Percentiles rank a stretch among this genome's conserved stretches.
Evolutionary conservation across 2,888 invertebrate genomes (phyloP).

Genomic region (Cylloceria caligata): DNA sequence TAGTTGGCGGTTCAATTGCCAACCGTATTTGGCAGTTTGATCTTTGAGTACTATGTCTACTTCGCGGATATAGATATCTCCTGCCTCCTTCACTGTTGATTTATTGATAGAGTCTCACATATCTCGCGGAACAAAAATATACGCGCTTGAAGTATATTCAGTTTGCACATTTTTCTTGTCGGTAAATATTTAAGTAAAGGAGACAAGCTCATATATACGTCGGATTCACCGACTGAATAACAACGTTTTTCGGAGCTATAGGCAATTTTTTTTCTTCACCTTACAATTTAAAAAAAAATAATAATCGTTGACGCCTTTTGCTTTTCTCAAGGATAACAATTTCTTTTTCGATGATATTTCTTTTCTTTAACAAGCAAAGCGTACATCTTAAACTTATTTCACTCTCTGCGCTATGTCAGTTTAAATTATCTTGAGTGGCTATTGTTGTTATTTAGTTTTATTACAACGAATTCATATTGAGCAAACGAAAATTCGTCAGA

Average conservation of each 20-base stretch:
- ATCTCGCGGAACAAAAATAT: neutral
- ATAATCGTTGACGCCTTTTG: too few relatives aligned
- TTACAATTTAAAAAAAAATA: neutral
- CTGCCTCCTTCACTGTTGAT: neutral
- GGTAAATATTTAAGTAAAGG: slow-evolving; percentile 4
- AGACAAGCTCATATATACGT: neutral
- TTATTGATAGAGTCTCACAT: slow-evolving; percentile 5
- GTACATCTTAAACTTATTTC: too few relatives aligned
- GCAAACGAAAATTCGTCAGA: too few relatives aligned
- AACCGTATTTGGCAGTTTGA: slow-evolving; percentile 29
- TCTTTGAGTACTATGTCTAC: neutral
- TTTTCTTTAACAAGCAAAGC: too few relatives aligned
- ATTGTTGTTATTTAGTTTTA: too few relatives aligned
- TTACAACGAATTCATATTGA: too few relatives aligned
- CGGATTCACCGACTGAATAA: neutral
- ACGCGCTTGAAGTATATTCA: neutral
- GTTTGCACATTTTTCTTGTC: slow-evolving; percentile 15
- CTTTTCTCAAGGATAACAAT: too few relatives aligned
- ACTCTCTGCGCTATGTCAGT: too few relatives aligned
- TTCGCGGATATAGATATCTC: neutral
- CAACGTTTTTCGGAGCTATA: neutral
- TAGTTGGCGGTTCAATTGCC: slow-evolving; percentile 5
- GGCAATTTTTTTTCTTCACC: neutral
- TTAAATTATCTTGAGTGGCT: too few relatives aligned
- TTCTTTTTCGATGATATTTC: too few relatives aligned